phyloP scores from a whole-genome alignment of 2,797 vertebrate genomes.

The Antrozous pallidus region DNA sequence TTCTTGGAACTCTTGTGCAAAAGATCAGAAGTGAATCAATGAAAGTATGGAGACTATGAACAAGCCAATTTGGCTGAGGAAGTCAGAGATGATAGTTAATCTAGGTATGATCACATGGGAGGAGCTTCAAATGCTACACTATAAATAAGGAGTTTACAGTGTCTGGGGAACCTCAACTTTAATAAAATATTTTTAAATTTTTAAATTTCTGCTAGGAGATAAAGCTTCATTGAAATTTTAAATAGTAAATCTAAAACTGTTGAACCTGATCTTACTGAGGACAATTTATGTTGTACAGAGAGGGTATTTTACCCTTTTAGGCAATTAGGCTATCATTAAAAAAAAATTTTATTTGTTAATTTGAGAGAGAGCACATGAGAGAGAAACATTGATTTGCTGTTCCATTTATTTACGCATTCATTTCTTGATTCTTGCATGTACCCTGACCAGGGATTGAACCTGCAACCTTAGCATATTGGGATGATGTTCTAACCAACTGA shows the following conservation, averaged over 20 bases:
- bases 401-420: background rate
- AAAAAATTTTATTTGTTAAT: background rate
- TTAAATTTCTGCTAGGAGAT: constrained; percentile 25
- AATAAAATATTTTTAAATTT: background rate
- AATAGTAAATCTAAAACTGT: background rate
- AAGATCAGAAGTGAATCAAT: background rate
- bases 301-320: background rate
- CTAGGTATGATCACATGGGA: background rate
- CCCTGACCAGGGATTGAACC: background rate
- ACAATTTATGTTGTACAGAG: constrained; percentile 14
- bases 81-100: background rate
- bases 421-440: background rate
- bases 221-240: constrained; percentile 3
- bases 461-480: background rate
- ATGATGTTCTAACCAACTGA: background rate
- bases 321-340: background rate
- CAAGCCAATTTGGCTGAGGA: background rate
- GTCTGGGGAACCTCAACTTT: background rate
- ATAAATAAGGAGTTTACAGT: background rate
- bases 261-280: constrained; percentile 23
- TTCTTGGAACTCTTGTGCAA: background rate
- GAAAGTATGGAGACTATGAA: background rate
- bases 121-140: background rate
- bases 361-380: background rate
- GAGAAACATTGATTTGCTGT: background rate